Conservation (phyloP, 2,888 invertebrate species). For the Phengaris arion region DNA sequence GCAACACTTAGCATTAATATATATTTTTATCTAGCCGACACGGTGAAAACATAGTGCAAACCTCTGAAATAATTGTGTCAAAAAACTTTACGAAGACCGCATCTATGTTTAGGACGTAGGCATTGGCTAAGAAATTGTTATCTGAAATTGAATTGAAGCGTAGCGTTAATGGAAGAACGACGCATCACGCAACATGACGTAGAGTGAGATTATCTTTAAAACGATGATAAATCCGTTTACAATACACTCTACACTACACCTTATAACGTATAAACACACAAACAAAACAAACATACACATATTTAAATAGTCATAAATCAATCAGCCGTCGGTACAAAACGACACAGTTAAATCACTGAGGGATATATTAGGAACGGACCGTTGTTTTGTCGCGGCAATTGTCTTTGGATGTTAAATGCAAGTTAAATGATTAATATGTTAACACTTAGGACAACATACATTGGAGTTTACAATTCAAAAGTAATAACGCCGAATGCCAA, state of each 20-base stretch:
- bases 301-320: conserved; percentile 24
- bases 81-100: too few relatives aligned
- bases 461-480: neutral
- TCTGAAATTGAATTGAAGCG: too few relatives aligned
- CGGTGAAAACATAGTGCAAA: too few relatives aligned
- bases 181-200: too few relatives aligned
- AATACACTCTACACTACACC: neutral
- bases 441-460: neutral
- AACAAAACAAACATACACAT: conserved; percentile 18
- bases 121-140: too few relatives aligned
- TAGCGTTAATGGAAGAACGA: too few relatives aligned
- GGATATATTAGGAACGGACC: conserved; percentile 39
- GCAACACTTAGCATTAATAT: too few relatives aligned
- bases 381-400: conserved; percentile 32
- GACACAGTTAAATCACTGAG: conserved; percentile 24
- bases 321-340: neutral
- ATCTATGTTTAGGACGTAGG: too few relatives aligned
- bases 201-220: neutral
- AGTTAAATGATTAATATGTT: conserved; percentile 15
- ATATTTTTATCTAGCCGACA: too few relatives aligned
- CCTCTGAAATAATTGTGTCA: too few relatives aligned
- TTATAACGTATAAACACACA: neutral
- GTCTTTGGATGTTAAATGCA: conserved; percentile 25
- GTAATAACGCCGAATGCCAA: too few relatives aligned
- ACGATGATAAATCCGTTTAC: neutral